A percentile compares a stretch with the other conserved stretches of the same genome.
Conservation (phyloP, 2,888 invertebrate genomes). For the Drosophila setosimentum region DNA sequence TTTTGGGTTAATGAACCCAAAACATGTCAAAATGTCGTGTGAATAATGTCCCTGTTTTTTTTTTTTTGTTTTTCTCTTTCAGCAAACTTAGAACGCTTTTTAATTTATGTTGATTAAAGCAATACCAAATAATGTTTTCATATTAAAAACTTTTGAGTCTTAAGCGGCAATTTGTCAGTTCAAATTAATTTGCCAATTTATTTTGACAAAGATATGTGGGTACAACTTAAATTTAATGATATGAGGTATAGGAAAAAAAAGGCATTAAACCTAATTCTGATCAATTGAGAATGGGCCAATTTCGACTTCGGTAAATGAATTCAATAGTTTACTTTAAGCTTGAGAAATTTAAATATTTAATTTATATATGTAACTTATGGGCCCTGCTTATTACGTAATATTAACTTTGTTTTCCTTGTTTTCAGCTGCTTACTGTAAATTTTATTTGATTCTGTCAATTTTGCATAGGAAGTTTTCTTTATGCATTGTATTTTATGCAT, state of each 20-base stretch:
- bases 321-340: not conserved
- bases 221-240: not conserved
- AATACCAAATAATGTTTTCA: constrained; percentile 7
- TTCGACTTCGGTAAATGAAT: not conserved
- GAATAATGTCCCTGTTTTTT: constrained; percentile 17
- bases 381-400: not conserved
- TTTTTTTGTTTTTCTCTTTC: not conserved
- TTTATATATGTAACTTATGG: not conserved
- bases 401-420: not conserved
- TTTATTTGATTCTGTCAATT: not conserved
- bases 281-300: not conserved
- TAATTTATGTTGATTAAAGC: constrained; percentile 54
- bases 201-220: not conserved
- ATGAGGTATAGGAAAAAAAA: not conserved
- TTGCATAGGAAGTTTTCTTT: not conserved
- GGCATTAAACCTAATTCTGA: not conserved
- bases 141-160: not conserved
- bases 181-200: constrained; percentile 8
- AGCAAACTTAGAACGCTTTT: constrained; percentile 44
- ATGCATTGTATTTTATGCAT: constrained; percentile 35
- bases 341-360: not conserved
- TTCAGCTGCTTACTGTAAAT: not conserved
- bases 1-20: constrained; percentile 57
- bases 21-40: constrained; percentile 60
- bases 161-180: constrained; percentile 32